These are phyloP conservation scores for Chelonus formosanus DNA, from an alignment of 2,888 invertebrate species.

Conservation along the genomic window DNA sequence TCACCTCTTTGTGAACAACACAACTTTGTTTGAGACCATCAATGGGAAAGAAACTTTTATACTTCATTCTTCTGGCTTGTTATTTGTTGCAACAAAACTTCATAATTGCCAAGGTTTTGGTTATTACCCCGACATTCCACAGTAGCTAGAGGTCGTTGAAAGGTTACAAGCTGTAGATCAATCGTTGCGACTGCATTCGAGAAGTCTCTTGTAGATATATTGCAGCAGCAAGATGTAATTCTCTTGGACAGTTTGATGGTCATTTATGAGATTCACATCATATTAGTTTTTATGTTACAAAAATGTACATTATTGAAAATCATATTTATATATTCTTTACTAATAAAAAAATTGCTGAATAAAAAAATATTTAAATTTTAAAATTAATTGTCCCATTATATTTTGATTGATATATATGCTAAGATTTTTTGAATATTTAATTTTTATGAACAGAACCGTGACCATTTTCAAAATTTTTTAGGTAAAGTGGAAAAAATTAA, in stretches of 20 bases:
- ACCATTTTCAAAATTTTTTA: too few species aligned
- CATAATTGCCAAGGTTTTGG: conserved; percentile 57
- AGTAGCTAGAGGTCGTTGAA: conserved; percentile 50
- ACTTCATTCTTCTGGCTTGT: conserved; percentile 4
- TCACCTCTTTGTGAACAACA: conserved; percentile 43
- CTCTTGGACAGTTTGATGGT: conserved; percentile 41
- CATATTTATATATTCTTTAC: too few species aligned
- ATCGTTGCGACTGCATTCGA: background rate
- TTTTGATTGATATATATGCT: too few species aligned
- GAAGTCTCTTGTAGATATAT: conserved; percentile 1
- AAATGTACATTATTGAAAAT: too few species aligned
- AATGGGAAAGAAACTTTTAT: conserved; percentile 26
- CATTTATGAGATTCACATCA: conserved; percentile 48
- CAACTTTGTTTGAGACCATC: conserved; percentile 47
- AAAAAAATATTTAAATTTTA: background rate
- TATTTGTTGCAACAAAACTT: conserved; percentile 41
- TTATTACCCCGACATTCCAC: conserved; percentile 54
- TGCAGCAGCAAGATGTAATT: background rate
- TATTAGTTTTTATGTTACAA: too few species aligned
- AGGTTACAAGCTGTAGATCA: conserved; percentile 24
- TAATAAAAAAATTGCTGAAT: background rate
- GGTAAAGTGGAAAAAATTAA: too few species aligned
- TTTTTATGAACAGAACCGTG: too few species aligned
- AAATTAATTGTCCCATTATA: too few species aligned
- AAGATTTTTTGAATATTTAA: too few species aligned